These are phyloP conservation scores for Ochotona curzoniae DNA, from an alignment of 2,113 vertebrate genomes.

Conservation along the genomic window DNA sequence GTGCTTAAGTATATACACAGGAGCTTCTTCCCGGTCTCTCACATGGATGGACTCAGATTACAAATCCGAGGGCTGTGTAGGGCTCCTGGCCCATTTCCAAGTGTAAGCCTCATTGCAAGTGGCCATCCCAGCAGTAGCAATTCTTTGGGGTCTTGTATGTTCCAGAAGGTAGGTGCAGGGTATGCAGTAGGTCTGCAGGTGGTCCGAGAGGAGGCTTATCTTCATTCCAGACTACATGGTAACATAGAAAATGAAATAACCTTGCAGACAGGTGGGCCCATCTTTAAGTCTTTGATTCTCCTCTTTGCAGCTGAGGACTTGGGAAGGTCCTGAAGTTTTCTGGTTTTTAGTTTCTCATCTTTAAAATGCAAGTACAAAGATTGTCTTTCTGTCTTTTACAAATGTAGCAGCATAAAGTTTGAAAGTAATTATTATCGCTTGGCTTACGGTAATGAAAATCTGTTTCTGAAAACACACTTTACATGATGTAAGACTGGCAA, in stretches of 20 bases:
- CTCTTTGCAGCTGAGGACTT: not conserved
- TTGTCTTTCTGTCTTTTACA: not conserved
- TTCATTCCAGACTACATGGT: not conserved
- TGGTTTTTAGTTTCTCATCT: constrained; percentile 14
- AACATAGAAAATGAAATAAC: not conserved
- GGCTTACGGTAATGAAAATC: not conserved
- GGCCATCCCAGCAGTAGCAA: not conserved
- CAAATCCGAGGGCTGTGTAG: not conserved
- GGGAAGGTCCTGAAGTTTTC: not conserved
- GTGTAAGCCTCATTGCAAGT: not conserved
- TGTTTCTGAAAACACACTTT: not conserved
- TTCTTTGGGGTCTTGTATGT: too few species aligned
- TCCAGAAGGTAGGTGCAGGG: not conserved
- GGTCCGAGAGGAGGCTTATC: too few species aligned
- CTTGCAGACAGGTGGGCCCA: not conserved
- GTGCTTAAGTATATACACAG: too few species aligned
- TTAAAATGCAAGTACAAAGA: not conserved
- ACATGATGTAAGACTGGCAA: not conserved
- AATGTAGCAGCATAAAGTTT: not conserved
- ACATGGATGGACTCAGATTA: not conserved
- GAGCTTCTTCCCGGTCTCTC: too few species aligned
- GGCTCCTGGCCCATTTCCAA: not conserved
- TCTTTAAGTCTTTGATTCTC: not conserved
- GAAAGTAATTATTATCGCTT: not conserved
- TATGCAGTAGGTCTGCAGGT: not conserved